Evolutionary conservation across 1,140 invertebrate genomes (phyloP), one percentile per base, ranked within the genome.

Genomic region (Parapsyche elsis): DNA sequence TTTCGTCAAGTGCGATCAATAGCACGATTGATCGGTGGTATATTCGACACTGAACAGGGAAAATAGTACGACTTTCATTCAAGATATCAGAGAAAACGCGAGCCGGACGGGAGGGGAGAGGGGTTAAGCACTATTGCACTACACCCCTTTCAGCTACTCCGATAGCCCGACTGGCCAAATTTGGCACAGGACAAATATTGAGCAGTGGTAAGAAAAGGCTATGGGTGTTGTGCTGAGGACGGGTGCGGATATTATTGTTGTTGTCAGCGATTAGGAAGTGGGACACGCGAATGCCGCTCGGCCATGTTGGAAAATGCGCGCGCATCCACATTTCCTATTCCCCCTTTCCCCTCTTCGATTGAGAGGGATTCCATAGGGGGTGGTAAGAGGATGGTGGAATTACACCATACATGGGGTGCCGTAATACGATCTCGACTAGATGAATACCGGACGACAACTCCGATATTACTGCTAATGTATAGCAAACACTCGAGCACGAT

Each of bases 251-350:
- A 38, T 75, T 75, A 10, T 24, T 75, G 44, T 21, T 53, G 24
- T 53, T 53, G 70, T 26, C 38, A 19, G 16, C 71, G 38, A 23
- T 21, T 19, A 26, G 19, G 61, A 67, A 23, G 71, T 16, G 38
- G 46, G 19, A 75, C 46, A 57, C 38, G 71, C 44, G 45, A 49
- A 14, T 14, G 16, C 23, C 38, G 24, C 23, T 75, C 38, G 45
- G 71, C 71, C 71, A 75, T 75, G n/a, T 75, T 75, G 24, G 46
- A 57, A 21, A 14, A 4, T 75, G 71, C 71, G 71, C 71, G 46
- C 71, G 71, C 71, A 71, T 23, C 14, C 64, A n/a, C 64, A 73
- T 30, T 14, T 30, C 16, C 38, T 2, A 4, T 73, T 19, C 5
- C 64, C 12, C 16, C 19, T 61, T 61, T 46, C 45, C 2, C 10